phyloP scores from a whole-genome alignment of 2,113 vertebrate genomes.

The Alces alces region DNA sequence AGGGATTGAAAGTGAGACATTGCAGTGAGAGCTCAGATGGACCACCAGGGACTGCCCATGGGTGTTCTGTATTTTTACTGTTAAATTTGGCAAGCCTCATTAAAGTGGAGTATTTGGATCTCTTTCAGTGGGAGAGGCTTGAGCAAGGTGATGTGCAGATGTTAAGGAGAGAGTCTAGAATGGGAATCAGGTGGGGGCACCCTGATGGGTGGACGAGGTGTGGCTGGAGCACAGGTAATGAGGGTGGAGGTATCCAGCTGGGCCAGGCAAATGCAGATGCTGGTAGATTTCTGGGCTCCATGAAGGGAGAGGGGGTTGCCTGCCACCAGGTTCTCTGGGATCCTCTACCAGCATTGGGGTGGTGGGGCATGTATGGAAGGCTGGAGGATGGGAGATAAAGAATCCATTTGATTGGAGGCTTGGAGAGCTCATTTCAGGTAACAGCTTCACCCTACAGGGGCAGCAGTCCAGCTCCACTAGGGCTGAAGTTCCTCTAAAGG shows the following conservation, averaged over 20 bases:
- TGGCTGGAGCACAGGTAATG: accelerated
- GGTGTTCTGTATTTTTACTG: neutral
- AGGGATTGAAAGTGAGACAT: neutral
- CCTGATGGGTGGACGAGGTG: neutral
- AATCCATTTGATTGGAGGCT: neutral
- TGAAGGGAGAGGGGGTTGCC: neutral
- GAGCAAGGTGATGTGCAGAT: neutral
- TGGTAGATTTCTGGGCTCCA: neutral
- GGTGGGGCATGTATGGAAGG: too few species aligned
- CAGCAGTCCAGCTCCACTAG: accelerated
- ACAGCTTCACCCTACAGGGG: neutral
- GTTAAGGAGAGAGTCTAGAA: neutral
- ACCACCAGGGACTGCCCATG: neutral
- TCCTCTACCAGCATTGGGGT: neutral
- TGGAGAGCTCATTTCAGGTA: neutral
- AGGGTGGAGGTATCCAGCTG: accelerated
- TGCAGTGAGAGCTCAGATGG: neutral
- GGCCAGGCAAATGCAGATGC: neutral
- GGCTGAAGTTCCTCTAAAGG: neutral
- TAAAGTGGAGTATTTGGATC: neutral
- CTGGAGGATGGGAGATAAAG: too few species aligned
- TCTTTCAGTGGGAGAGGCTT: neutral
- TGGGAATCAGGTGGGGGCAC: accelerated
- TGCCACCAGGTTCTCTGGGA: neutral
- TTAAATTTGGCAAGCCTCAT: neutral